Conservation (phyloP, 1,140 invertebrate species). For the Drosophila baimaii region DNA sequence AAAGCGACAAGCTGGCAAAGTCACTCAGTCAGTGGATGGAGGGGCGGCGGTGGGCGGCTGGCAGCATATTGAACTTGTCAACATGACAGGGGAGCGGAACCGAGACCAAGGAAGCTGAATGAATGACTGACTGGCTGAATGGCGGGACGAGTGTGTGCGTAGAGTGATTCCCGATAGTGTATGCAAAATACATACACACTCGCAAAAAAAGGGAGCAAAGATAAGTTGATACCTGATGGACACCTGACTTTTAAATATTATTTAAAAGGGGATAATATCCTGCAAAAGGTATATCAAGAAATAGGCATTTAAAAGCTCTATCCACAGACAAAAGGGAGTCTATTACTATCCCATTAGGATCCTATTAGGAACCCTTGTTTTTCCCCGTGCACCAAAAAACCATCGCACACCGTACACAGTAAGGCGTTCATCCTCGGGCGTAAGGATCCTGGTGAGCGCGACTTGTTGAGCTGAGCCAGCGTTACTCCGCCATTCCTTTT, state of each 20-base stretch:
- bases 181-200: conserved; percentile 68
- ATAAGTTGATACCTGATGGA: neutral
- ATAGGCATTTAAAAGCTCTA: too few species aligned
- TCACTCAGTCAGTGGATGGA: conserved; percentile 40
- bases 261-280: neutral
- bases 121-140: conserved; percentile 52
- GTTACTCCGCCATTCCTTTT: conserved; percentile 36
- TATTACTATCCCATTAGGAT: too few species aligned
- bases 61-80: conserved; percentile 74
- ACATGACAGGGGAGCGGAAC: conserved; percentile 64
- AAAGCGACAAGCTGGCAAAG: conserved; percentile 60
- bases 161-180: conserved; percentile 69
- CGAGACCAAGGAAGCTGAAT: conserved; percentile 42
- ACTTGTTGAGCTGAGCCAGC: conserved; percentile 73
- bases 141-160: conserved; percentile 48
- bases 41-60: conserved; percentile 4
- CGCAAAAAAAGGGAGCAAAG: neutral
- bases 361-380: neutral
- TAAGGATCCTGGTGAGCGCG: conserved; percentile 3
- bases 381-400: conserved; percentile 10
- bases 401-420: neutral
- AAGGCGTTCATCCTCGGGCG: conserved; percentile 3
- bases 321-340: too few species aligned
- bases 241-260: neutral
- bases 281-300: too few species aligned